Evolutionary conservation across 1,140 invertebrate genomes (phyloP).

Genomic region (Drosophila sucinea): DNA sequence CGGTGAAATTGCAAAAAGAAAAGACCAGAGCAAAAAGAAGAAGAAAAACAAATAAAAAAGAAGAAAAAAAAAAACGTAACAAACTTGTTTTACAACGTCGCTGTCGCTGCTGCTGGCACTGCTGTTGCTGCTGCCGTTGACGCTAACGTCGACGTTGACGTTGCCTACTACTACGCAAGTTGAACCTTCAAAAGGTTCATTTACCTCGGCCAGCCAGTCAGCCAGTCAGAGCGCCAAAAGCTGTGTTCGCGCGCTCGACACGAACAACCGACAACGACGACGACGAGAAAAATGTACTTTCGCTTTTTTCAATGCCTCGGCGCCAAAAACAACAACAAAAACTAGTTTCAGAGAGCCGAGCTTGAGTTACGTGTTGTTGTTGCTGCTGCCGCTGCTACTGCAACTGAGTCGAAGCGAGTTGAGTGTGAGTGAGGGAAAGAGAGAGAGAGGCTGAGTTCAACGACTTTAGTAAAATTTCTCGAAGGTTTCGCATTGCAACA

Average conservation of each 20-base stretch:
- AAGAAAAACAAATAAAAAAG: conserved; percentile 16
- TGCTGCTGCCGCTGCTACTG: conserved; percentile 59
- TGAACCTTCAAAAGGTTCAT: conserved; percentile 83
- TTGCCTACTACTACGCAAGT: conserved; percentile 72
- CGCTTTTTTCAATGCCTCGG: conserved; percentile 83
- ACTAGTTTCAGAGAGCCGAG: conserved; percentile 34
- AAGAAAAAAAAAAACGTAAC: conserved; percentile 57
- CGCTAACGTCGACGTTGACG: conserved; percentile 30
- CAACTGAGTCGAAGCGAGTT: conserved; percentile 42
- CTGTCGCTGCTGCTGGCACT: conserved; percentile 10
- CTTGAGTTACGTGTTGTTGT: conserved; percentile 28
- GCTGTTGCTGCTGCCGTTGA: conserved; percentile 18
- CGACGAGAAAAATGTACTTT: conserved; percentile 79
- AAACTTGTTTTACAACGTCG: conserved; percentile 74
- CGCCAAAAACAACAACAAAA: conserved; percentile 67
- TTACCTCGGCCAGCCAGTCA: conserved; percentile 63
- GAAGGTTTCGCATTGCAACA: conserved; percentile 82
- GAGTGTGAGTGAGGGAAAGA: conserved; percentile 62
- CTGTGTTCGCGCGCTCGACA: conserved; percentile 2
- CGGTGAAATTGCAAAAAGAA: conserved; percentile 79
- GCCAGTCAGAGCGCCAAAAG: conserved; percentile 14
- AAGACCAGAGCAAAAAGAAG: conserved; percentile 46
- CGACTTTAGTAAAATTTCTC: conserved; percentile 82
- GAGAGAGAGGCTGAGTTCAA: conserved; percentile 65
- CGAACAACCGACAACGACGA: conserved; percentile 13